Base-by-base conservation (phyloP, 1,140 invertebrate species). In the Aradophagus sp. region DNA sequence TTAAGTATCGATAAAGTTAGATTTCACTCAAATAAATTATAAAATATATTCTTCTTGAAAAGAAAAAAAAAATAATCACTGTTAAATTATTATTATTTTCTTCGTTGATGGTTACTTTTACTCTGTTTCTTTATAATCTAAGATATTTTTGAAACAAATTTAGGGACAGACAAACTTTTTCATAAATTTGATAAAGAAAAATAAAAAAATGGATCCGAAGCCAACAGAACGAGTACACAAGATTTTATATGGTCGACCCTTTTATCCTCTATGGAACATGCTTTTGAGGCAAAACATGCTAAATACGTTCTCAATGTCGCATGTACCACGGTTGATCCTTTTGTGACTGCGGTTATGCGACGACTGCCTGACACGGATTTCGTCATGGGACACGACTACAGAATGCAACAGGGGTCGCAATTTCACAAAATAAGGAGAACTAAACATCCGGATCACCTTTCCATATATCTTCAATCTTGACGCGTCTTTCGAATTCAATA, bases 241-340 rank as follows among this genome's bases (percentile, higher is more conserved):
- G 72, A 81, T 82, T 82, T 81, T 66, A 47, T 71, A 82, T 73
- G 74, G 59, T 63, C 70, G 70, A 77, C 59, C 72, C 61, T 76
- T 69, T 56, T 61, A 56, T 66, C 26, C 56, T 23, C 10, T 6
- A 53, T 31, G 41, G 13, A 35, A 39, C 42, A 63, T 47, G 66
- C 56, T 69, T 76, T 70, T 58, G 73, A 56, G 63, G 71, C 59
- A 76, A 77, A 80, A 77, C 63, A 78, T 69, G 78, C 79, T 84
- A 84, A 84, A 85, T 79, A 82, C 77, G 55, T 79, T 68, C 69
- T 82, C 82, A 80, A 78, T 80, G 73, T 68, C 74, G 50, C 47
- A 48, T 36, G 35, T 31, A 47, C 50, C 38, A 59, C 50, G 61
- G 36, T 45, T 71, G 63, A 52, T 65, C 32, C 63, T 61, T 69